Base-by-base conservation (phyloP, 1,140 invertebrate genomes). In the Globodera rostochiensis region DNA sequence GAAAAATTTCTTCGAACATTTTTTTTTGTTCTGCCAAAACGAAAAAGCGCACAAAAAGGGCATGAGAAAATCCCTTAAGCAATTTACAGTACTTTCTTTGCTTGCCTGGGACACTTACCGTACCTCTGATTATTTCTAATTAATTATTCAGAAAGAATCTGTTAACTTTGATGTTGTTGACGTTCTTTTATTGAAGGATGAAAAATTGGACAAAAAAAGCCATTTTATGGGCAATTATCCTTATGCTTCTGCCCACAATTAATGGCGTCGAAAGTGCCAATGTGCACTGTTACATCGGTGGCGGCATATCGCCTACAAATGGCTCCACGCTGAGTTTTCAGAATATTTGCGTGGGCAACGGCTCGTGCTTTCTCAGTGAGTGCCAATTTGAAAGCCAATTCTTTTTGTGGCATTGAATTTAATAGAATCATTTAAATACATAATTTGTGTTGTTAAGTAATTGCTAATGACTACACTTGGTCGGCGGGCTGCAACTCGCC, bases 301-400 rank as follows among this genome's bases (percentile, higher is more conserved):
- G 57, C 19, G 76, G 76, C 21, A 69, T 15, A 15, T 69, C 76
- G 9, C 1, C 60, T 19, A 67, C 49, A 21, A 77, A 70, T 46
- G 76, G 76, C 9, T 36, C 53, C 13, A 77, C 76, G 45, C 60
- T 67, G 21, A 70, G 76, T 7, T 77, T 77, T 25, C 76, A 77
- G 64, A 77, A 66, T 70, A 57, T 77, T 60, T 77, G 76, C 69
- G 76, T 77, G n/a, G 76, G 76, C 46, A 60, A 71, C 9, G 69
- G 64, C 69, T 77, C 53, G 25, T 77, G 76, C 69, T 77, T 36
- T 77, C 53, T 77, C 9, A 70, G 76, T 77, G 49, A 36, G n/a
- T 77, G 57, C 11, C 19, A 19, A 19, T 13, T 64, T 64, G 0
- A 6, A 64, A n/a, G 36, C 1, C 1, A 36, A 36, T 36, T 36